Conservation (phyloP, 2,797 vertebrate genomes). For the Apogon hyalosoma region DNA sequence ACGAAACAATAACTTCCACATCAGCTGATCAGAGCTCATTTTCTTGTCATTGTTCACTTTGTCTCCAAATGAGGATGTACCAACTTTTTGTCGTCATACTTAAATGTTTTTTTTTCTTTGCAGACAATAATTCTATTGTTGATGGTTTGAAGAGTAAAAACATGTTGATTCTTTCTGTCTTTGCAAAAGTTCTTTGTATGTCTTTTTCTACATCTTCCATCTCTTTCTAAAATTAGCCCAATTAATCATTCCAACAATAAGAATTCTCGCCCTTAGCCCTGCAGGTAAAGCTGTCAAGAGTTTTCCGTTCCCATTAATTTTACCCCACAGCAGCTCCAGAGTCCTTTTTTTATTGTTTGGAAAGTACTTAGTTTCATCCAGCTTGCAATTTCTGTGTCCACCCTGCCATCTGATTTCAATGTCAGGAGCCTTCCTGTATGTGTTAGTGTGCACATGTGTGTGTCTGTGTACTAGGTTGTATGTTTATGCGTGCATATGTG, state of each 20-base stretch:
- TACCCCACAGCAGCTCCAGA: slow-evolving; percentile 25
- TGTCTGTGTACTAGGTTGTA: slow-evolving; percentile 13
- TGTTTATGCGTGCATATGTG: slow-evolving; percentile 14
- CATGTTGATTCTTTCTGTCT: not conserved
- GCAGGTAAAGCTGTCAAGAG: slow-evolving; percentile 48
- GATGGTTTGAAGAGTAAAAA: slow-evolving; percentile 8
- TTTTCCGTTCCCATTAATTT: slow-evolving; percentile 41
- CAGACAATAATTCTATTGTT: slow-evolving; percentile 51
- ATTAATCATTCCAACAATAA: slow-evolving; percentile 45
- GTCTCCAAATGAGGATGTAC: not conserved
- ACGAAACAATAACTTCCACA: slow-evolving; percentile 11
- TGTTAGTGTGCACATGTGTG: slow-evolving; percentile 16
- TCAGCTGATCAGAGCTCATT: slow-evolving; percentile 1
- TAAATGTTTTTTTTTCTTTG: slow-evolving; percentile 15
- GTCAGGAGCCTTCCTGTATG: slow-evolving; percentile 51
- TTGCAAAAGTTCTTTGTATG: not conserved
- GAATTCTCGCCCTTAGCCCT: slow-evolving; percentile 20
- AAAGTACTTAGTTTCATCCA: slow-evolving; percentile 69
- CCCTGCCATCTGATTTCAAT: slow-evolving; percentile 66
- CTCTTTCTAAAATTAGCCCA: slow-evolving; percentile 21
- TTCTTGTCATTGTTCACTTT: not conserved
- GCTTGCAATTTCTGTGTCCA: slow-evolving; percentile 62
- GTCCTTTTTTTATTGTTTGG: slow-evolving; percentile 63
- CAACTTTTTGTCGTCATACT: not conserved
- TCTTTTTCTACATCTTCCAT: not conserved